Evolutionary conservation across 2,888 invertebrate species (phyloP).

Genomic region (Chrysolina oricalcia): DNA sequence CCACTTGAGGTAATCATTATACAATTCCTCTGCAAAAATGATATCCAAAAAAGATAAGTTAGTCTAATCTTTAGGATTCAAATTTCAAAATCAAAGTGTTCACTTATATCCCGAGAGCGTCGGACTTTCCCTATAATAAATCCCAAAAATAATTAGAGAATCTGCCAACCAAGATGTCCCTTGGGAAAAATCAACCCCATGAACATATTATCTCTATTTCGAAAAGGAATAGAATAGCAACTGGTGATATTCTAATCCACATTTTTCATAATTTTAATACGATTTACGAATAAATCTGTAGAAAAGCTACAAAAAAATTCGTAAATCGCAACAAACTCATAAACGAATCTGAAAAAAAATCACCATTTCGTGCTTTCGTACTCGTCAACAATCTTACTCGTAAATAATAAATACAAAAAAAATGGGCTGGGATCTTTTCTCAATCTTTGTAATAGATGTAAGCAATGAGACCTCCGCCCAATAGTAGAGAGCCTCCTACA

Average conservation of each 20-base stretch:
- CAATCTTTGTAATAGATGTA: constrained; percentile 72
- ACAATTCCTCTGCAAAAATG: too few relatives aligned
- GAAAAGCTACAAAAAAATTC: constrained; percentile 8
- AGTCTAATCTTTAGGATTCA: too few relatives aligned
- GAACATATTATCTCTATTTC: background rate
- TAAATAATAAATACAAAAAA: constrained; percentile 46
- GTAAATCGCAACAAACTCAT: background rate
- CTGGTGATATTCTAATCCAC: constrained; percentile 4
- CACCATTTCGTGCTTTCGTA: background rate
- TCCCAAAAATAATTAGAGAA: background rate
- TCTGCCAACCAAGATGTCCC: background rate
- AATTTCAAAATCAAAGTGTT: too few relatives aligned
- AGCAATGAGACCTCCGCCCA: constrained; percentile 80
- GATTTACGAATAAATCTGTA: background rate
- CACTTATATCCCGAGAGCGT: too few relatives aligned
- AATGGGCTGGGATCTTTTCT: constrained; percentile 41
- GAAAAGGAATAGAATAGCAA: background rate
- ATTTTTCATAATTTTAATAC: background rate
- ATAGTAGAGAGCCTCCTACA: constrained; percentile 79
- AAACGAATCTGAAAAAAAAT: background rate
- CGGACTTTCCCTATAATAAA: too few relatives aligned
- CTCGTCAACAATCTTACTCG: constrained; percentile 21
- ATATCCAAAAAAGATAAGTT: too few relatives aligned
- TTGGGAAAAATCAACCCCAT: constrained; percentile 15
- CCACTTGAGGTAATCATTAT: too few relatives aligned